Evolutionary conservation across 2,113 vertebrate genomes (phyloP), one percentile per base, ranked within the genome.

Genomic region (Lichenostomus cassidix): DNA sequence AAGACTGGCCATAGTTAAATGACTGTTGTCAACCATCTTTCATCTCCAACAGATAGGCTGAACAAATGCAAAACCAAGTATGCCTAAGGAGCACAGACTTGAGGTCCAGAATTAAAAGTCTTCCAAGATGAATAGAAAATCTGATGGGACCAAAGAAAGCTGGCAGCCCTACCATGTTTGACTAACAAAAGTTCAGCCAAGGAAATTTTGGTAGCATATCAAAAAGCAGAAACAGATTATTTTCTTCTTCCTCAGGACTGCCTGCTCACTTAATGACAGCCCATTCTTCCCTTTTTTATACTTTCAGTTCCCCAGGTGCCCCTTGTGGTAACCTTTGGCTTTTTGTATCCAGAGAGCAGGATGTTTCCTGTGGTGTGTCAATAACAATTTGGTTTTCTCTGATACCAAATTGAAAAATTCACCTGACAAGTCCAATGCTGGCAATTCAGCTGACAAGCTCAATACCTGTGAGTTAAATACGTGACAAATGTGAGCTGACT

Each of bases 371-470:
- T 56, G 7, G 5, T 82, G 23, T 75, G 49, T 92, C 83, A 50
- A 92, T 90, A 95, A 73, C 69, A 68, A 89, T 92, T 96, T 67
- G 41, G 15, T 78, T 96, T 90, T 79, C 75, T 90, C 35, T 69
- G 47, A 59, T n/a, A 77, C 5, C n/a, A 78, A 64, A 84, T 53
- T 78, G 76, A 87, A 92, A 94, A 89, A 83, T 94, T 87, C 83
- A 81, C 21, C 58, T 91, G 93, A 68, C 46, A 82, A 71, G 58
- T 73, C 74, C 56, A 78, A 70, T 75, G 90, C n/a, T 47, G 58
- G 22, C 53, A 88, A 82, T 91, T 86, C 70, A 73, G 31, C 76
- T 93, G 93, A 71, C 49, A 87, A 78, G 52, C 56, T 65, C 69
- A 78, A 83, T 89, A 94, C 49, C 55, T 68, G 12, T 76, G 79